A percentile compares a stretch with the other conserved stretches of the same genome.
Conservation (phyloP, 2,888 invertebrate species). For the Synanthedon myopaeformis region DNA sequence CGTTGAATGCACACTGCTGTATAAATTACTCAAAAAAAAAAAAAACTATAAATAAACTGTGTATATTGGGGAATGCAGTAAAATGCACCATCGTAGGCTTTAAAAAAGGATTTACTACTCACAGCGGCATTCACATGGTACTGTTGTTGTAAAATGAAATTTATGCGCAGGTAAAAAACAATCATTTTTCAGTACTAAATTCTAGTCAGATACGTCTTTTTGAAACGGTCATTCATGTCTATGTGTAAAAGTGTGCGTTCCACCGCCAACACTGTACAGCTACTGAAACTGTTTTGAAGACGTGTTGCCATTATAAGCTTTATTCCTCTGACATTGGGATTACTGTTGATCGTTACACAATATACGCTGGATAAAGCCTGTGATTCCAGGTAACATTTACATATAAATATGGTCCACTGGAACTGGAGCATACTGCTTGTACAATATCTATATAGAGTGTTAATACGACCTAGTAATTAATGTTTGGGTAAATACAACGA, state of each 20-base stretch:
- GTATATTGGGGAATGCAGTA: conserved; percentile 7
- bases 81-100: conserved; percentile 7
- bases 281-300: not conserved
- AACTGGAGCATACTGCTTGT: conserved; percentile 7
- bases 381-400: conserved; percentile 10
- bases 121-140: not conserved
- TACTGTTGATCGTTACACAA: not conserved
- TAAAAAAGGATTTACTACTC: conserved; percentile 1
- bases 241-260: not conserved
- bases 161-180: not conserved
- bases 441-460: conserved; percentile 4
- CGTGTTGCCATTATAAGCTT: not conserved
- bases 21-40: too few species aligned
- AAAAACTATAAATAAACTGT: too few species aligned
- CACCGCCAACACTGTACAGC: not conserved
- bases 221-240: not conserved
- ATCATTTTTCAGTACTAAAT: not conserved
- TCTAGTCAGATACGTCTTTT: not conserved
- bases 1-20: too few species aligned
- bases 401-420: conserved; percentile 14
- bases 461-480: not conserved
- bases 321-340: not conserved
- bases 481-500: too few species aligned
- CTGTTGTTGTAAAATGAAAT: not conserved
- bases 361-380: conserved; percentile 3